Evolutionary conservation across 1,140 invertebrate species (phyloP), one percentile per base, ranked within the genome.

Genomic region (Zophobas morio): DNA sequence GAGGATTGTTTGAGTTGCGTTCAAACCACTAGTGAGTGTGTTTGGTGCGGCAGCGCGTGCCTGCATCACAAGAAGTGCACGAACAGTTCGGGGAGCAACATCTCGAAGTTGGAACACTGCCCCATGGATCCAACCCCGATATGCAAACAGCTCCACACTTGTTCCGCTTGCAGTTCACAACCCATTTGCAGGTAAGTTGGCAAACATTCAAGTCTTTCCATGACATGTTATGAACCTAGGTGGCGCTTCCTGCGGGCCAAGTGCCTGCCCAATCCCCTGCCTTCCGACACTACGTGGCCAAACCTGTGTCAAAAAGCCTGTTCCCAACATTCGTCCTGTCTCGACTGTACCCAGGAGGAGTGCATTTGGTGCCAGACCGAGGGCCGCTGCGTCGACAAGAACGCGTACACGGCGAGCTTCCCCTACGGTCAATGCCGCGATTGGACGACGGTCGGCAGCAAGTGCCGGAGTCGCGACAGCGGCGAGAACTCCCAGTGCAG

Each of bases 391-490:
- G 95, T 99, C 6, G 96, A 86, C 77, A 86, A 86, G 85, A 99
- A 98, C 86, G 96, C 97, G 0, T 99, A 99, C 85, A 95, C 96
- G 1, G 94, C 95, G 2, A 96, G 96, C 77, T 99, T 99, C 86
- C 97, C 98, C 0, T 97, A 99, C 83, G 98, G 97, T 1, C 96
- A 98, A 82, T 99, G 98, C 84, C 93, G 96, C 78, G 96, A 98
- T 82, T 99, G 20, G 20, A 20, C 20, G 20, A 20, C 20, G 20
- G 88, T 89, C 37, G 88, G 90, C 3, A 87, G 85, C 2, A 89
- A 92, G 70, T 94, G 93, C 81, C 87, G 92, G 3, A 81, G 78
- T 37, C 76, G 54, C 46, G 77, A 78, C 5, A 78, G 73, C 0
- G 79, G 79, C 37, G 83, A 85, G 57, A 84, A 82, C 39, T 88